Percentiles rank a stretch among this genome's conserved stretches.
These are phyloP conservation scores for Aspidoscelis tigris DNA, from an alignment of 2,113 vertebrate genomes.

Conservation along the genomic window DNA sequence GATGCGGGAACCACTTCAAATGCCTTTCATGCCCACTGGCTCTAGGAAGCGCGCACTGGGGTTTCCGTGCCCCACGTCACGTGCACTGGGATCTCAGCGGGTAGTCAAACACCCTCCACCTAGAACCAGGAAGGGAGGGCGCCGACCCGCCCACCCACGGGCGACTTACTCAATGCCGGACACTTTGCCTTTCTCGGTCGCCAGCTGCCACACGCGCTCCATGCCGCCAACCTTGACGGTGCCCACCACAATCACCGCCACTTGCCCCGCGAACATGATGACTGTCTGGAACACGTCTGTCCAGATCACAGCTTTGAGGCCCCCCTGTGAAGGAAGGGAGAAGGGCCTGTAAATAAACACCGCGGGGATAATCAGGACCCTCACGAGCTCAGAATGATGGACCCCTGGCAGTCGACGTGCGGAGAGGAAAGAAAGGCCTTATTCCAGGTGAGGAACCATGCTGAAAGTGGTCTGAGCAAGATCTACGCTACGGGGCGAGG, in stretches of 20 bases:
- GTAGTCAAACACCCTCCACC: background rate
- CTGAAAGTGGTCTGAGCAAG: too few relatives aligned
- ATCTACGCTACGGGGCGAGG: background rate
- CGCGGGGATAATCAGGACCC: background rate
- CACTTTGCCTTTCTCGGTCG: background rate
- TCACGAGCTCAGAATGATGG: background rate
- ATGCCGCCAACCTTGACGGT: background rate
- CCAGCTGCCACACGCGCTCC: slow-evolving; percentile 23
- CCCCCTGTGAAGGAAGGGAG: slow-evolving; percentile 48
- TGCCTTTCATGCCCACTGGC: background rate
- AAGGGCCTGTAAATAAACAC: too few relatives aligned
- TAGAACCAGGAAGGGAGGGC: background rate
- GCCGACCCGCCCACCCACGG: background rate
- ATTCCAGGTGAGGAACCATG: too few relatives aligned
- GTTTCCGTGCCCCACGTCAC: too few relatives aligned
- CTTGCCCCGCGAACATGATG: slow-evolving; percentile 34
- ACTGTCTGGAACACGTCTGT: slow-evolving; percentile 35
- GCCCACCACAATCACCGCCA: slow-evolving; percentile 68
- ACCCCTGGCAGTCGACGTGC: too few relatives aligned
- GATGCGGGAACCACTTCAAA: too few relatives aligned
- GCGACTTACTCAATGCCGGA: slow-evolving; percentile 27
- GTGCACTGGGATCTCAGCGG: background rate
- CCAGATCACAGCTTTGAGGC: slow-evolving; percentile 44
- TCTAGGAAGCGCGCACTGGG: background rate
- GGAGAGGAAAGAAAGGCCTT: too few relatives aligned